Evolutionary conservation across 2,888 invertebrate genomes (phyloP).

Genomic region (Epistrophe grossulariae): DNA sequence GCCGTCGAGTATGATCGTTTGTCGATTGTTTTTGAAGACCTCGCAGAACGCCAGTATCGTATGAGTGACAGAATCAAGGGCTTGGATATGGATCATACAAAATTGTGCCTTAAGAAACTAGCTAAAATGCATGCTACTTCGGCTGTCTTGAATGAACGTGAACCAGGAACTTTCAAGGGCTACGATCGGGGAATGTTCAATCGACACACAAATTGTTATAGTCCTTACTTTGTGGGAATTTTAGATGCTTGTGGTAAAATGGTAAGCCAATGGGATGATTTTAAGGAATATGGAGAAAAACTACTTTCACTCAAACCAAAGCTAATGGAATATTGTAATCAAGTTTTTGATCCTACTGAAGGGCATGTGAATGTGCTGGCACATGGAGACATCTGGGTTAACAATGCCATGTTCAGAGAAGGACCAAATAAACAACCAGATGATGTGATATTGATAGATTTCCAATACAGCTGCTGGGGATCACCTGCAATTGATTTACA

Average conservation of each 20-base stretch:
- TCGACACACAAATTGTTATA: constrained; percentile 80
- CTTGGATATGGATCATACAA: constrained; percentile 83
- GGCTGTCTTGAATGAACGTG: constrained; percentile 83
- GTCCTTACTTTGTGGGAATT: constrained; percentile 80
- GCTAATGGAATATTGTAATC: constrained; percentile 81
- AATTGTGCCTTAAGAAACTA: constrained; percentile 82
- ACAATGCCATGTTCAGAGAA: constrained; percentile 81
- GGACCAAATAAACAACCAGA: constrained; percentile 76
- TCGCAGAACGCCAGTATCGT: constrained; percentile 78
- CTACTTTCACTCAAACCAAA: constrained; percentile 78
- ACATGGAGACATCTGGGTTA: constrained; percentile 83
- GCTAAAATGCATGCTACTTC: constrained; percentile 85
- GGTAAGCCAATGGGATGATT: constrained; percentile 80
- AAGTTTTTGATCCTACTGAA: constrained; percentile 79
- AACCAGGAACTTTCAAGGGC: constrained; percentile 77
- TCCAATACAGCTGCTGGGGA: constrained; percentile 83
- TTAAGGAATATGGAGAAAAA: constrained; percentile 79
- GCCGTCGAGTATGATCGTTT: constrained; percentile 80
- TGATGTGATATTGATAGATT: constrained; percentile 82
- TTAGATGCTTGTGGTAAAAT: constrained; percentile 79
- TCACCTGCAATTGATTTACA: constrained; percentile 83
- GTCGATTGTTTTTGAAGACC: constrained; percentile 82
- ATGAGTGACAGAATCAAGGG: constrained; percentile 81
- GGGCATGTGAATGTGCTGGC: constrained; percentile 81
- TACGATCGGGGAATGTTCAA: constrained; percentile 83